These are phyloP conservation scores for Atherinosoma microstoma DNA, from an alignment of 2,797 vertebrate genomes.

Conservation along the genomic window DNA sequence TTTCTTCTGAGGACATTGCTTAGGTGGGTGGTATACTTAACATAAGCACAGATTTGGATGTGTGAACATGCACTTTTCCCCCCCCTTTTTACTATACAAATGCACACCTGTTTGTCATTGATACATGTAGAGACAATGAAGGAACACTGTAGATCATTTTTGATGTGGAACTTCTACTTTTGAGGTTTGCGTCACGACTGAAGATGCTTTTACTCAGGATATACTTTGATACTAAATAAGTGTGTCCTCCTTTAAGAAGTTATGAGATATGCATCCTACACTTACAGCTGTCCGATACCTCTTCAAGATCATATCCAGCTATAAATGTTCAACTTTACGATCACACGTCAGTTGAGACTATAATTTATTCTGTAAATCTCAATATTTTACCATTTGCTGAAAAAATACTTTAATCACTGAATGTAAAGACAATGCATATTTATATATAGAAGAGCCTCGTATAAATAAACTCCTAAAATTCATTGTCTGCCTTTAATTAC, in stretches of 20 bases:
- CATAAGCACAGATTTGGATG: constrained; percentile 68
- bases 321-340: constrained; percentile 73
- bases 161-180: constrained; percentile 69
- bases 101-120: constrained; percentile 65
- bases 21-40: constrained; percentile 55
- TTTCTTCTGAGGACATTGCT: constrained; percentile 57
- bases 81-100: constrained; percentile 52
- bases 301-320: constrained; percentile 64
- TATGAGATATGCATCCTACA: constrained; percentile 58
- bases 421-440: constrained; percentile 84
- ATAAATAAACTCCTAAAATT: constrained; percentile 76
- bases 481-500: constrained; percentile 4
- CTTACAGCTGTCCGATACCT: constrained; percentile 66
- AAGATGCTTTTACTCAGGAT: constrained; percentile 80
- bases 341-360: constrained; percentile 72
- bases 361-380: constrained; percentile 85
- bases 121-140: constrained; percentile 69
- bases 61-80: constrained; percentile 75
- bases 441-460: constrained; percentile 76
- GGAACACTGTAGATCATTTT: constrained; percentile 63
- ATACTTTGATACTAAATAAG: constrained; percentile 74
- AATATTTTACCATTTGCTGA: constrained; percentile 79
- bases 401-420: constrained; percentile 73
- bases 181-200: constrained; percentile 68
- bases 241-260: constrained; percentile 64